These are phyloP conservation scores for Pegoplata infirma DNA, from an alignment of 2,888 invertebrate species.

Conservation along the genomic window DNA sequence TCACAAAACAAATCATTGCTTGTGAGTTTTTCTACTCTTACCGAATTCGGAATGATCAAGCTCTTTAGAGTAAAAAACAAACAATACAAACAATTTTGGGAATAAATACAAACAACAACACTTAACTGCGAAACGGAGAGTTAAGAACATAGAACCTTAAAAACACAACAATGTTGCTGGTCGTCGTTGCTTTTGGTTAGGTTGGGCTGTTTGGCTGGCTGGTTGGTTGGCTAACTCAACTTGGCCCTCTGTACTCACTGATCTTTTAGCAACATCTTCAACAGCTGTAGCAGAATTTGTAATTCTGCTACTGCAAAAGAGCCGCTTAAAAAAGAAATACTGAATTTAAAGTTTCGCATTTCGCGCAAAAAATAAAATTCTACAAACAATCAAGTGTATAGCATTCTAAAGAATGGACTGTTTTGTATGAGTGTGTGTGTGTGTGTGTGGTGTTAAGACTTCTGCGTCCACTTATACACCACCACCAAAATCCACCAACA, in stretches of 20 bases:
- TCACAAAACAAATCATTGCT: constrained; percentile 18
- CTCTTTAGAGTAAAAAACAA: constrained; percentile 5
- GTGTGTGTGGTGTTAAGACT: constrained; percentile 23
- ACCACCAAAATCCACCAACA: constrained; percentile 8
- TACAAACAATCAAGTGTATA: constrained; percentile 24
- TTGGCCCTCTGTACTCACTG: neutral
- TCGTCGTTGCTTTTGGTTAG: constrained; percentile 3
- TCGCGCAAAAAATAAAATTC: constrained; percentile 47
- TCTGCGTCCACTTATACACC: constrained; percentile 20
- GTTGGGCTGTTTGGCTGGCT: too few relatives aligned
- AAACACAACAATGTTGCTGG: constrained; percentile 20
- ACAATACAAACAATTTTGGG: constrained; percentile 22
- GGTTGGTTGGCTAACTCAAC: neutral
- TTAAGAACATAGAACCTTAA: constrained; percentile 22
- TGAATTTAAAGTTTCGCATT: constrained; percentile 46
- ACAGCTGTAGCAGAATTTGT: constrained; percentile 51
- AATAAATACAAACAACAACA: neutral
- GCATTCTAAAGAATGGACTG: too few relatives aligned
- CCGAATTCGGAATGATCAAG: constrained; percentile 34
- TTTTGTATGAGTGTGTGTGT: constrained; percentile 34
- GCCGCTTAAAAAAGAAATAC: constrained; percentile 32
- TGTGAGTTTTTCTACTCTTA: neutral
- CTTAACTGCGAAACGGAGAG: constrained; percentile 9
- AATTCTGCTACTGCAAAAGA: constrained; percentile 35
- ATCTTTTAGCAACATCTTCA: constrained; percentile 55